Evolutionary conservation across 2,797 vertebrate species (phyloP), one percentile per base, ranked within the genome.

Genomic region (Aeoliscus strigatus): DNA sequence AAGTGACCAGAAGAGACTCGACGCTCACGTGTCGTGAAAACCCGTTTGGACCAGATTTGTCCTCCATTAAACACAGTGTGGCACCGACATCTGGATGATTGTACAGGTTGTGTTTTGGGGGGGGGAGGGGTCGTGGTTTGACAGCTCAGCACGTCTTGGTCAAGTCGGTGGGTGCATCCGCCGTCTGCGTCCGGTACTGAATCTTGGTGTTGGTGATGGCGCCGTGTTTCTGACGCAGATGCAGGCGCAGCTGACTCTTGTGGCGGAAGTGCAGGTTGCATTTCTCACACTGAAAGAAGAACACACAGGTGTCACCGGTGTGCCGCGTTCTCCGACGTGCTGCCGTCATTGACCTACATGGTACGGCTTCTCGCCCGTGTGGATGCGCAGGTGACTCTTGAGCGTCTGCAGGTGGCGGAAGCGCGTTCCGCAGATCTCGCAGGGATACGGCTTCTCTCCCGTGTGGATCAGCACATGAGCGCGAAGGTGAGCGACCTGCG

Each of bases 141-240:
- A 50, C 37, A 39, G 41, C 73, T 93, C 85, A 96, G 87, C 94
- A 97, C 13, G 91, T 79, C 76, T 96, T 96, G 9, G 91, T 92
- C 70, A 96, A 78, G 75, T 94, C 93, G 0, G 91, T 87, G 10
- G 92, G 87, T 80, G 90, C 81, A 49, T 95, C 92, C 1, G 75
- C 70, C 1, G 88, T 80, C 0, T 94, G 92, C 85, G 94, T 87
- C 0, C 94, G 93, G 75, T 98, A 98, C 53, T 98, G 96, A 76
- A 97, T 90, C 89, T 99, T 99, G 68, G 96, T 99, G 90, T 99
- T 99, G 54, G 96, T 98, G 88, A 99, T 98, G 76, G 96, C 95
- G 2, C 96, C 96, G 2, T 99, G 96, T 79, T 99, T 99, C 89
- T 99, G 96, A 64, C 96, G 92, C 4, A 99, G 86, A 60, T 99